Percentiles rank a stretch among this genome's conserved stretches.
These are phyloP conservation scores for Drosophila repleta DNA, from an alignment of 1,140 invertebrate species.

Conservation along the genomic window DNA sequence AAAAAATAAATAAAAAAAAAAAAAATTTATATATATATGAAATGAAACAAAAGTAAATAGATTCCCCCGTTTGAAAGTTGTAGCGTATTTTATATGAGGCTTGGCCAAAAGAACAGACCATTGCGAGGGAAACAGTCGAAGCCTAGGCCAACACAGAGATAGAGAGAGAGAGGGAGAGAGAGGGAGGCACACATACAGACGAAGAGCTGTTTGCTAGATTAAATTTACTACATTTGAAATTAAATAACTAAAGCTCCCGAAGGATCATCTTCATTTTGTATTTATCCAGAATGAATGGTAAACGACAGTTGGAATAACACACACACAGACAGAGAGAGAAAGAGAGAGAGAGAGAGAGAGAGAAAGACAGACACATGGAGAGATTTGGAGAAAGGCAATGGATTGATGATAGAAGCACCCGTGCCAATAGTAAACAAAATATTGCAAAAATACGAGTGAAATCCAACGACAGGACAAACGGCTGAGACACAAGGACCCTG, in stretches of 20 bases:
- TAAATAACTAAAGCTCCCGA: constrained; percentile 81
- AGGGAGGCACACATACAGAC: not conserved
- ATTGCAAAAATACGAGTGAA: constrained; percentile 67
- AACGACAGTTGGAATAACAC: constrained; percentile 74
- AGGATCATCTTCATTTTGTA: constrained; percentile 82
- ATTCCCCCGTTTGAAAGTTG: constrained; percentile 47
- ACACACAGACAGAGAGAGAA: constrained; percentile 29
- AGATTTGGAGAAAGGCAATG: constrained; percentile 14
- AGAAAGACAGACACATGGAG: not conserved
- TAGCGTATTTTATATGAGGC: constrained; percentile 54
- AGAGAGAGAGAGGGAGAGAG: constrained; percentile 12
- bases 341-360: not conserved
- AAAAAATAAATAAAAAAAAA: constrained; percentile 32
- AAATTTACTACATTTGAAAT: constrained; percentile 82
- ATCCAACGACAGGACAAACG: constrained; percentile 42
- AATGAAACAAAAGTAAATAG: constrained; percentile 51
- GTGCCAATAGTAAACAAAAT: constrained; percentile 68
- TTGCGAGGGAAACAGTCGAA: constrained; percentile 10
- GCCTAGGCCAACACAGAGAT: constrained; percentile 19
- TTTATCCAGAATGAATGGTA: constrained; percentile 81
- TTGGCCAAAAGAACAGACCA: constrained; percentile 6
- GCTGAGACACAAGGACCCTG: constrained; percentile 13
- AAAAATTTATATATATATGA: too few species aligned
- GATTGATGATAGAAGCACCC: constrained; percentile 63
- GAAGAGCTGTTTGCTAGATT: constrained; percentile 69